Conservation (phyloP, 1,140 invertebrate species). For the Leptinotarsa lineolata region DNA sequence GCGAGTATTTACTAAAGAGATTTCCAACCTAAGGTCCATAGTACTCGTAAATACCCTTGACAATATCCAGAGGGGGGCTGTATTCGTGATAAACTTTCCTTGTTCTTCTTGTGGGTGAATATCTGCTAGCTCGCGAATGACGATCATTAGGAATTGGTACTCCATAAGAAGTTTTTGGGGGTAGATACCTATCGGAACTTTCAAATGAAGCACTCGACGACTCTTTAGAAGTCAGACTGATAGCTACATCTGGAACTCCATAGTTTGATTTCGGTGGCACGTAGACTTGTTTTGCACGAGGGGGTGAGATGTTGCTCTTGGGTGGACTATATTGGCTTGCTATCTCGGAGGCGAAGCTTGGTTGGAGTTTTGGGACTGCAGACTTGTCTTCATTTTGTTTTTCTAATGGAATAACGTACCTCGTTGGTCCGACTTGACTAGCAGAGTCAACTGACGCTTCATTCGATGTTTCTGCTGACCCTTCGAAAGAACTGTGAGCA, state of each 20-base stretch:
- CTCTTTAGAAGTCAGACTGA: neutral
- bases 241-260: neutral
- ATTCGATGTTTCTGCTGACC: no score
- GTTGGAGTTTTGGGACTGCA: no score
- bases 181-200: slow-evolving; percentile 59
- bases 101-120: neutral
- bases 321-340: no score
- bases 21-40: neutral
- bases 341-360: no score
- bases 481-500: no score
- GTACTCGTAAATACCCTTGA: neutral
- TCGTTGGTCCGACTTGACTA: no score
- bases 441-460: no score
- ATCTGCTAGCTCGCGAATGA: neutral
- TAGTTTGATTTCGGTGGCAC: neutral
- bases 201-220: neutral
- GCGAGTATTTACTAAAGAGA: no score
- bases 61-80: neutral
- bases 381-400: no score
- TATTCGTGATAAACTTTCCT: neutral
- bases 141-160: slow-evolving; percentile 74
- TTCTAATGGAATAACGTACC: no score
- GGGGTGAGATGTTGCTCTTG: no score
- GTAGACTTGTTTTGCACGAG: neutral
- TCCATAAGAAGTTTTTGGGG: slow-evolving; percentile 78